Percentiles rank a stretch among this genome's conserved stretches.
Conservation (phyloP, 2,888 invertebrate genomes). For the Pachycephus smyrnensis region DNA sequence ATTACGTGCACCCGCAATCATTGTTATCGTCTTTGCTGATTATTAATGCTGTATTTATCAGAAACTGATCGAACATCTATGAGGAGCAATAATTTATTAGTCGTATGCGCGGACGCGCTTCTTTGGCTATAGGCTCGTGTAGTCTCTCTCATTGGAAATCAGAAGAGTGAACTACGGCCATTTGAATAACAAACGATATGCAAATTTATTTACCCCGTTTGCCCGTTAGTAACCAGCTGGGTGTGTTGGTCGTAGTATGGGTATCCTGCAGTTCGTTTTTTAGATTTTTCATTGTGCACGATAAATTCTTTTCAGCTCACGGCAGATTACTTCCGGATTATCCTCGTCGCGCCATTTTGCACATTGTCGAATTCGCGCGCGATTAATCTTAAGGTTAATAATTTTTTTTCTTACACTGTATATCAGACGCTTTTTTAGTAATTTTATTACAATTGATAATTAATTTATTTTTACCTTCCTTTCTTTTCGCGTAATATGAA, state of each 20-base stretch:
- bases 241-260: neutral
- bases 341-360: too few species aligned
- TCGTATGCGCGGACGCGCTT: slow-evolving; percentile 46
- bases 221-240: slow-evolving; percentile 22
- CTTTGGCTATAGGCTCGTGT: slow-evolving; percentile 37
- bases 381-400: too few species aligned
- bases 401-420: too few species aligned
- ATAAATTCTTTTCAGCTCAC: slow-evolving; percentile 29
- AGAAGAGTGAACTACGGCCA: slow-evolving; percentile 54
- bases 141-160: slow-evolving; percentile 56
- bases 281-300: slow-evolving; percentile 8
- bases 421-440: too few species aligned
- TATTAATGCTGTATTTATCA: slow-evolving; percentile 38
- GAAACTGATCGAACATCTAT: slow-evolving; percentile 28
- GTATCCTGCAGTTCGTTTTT: slow-evolving; percentile 7
- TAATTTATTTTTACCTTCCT: too few species aligned
- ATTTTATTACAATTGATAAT: too few species aligned
- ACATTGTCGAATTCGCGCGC: too few species aligned
- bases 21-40: slow-evolving; percentile 48
- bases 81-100: slow-evolving; percentile 53
- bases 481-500: too few species aligned
- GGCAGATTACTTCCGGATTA: slow-evolving; percentile 19
- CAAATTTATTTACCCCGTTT: slow-evolving; percentile 47
- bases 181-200: slow-evolving; percentile 66
- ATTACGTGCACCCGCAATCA: slow-evolving; percentile 50